Percentiles rank a stretch among this genome's conserved stretches.
Evolutionary conservation across 2,888 invertebrate genomes (phyloP).

Genomic region (Metellina segmentata): DNA sequence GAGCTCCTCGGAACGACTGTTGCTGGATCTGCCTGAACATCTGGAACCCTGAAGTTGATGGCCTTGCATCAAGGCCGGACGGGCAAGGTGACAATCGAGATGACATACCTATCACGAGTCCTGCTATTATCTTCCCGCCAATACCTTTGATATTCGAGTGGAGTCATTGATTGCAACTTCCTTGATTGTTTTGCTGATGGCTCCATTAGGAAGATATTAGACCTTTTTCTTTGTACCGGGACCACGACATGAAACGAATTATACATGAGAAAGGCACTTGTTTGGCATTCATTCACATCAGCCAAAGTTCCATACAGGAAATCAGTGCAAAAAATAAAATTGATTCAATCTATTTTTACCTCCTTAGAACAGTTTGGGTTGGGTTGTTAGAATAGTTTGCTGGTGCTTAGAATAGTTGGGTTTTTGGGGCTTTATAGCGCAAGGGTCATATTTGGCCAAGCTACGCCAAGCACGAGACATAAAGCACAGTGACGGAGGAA

Average conservation of each 20-base stretch:
- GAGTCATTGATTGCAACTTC: slow-evolving; percentile 6
- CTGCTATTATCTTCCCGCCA: neutral
- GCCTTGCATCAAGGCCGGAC: slow-evolving; percentile 56
- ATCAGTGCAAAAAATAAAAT: no score
- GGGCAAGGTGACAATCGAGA: slow-evolving; percentile 50
- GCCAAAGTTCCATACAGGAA: no score
- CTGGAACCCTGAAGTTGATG: slow-evolving; percentile 50
- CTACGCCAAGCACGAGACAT: no score
- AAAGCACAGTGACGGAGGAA: no score
- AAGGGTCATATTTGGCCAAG: no score
- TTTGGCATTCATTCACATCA: no score
- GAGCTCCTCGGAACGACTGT: neutral
- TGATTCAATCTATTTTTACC: no score
- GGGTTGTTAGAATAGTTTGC: no score
- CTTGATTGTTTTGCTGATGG: slow-evolving; percentile 13
- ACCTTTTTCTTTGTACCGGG: neutral
- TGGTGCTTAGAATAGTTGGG: no score
- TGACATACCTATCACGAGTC: slow-evolving; percentile 42
- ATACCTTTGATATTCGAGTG: neutral
- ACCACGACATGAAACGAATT: neutral
- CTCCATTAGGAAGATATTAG: neutral
- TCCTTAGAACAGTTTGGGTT: no score
- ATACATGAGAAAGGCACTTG: no score
- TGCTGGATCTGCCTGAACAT: slow-evolving; percentile 19
- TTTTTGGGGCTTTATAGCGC: no score